A percentile compares a stretch with the other conserved stretches of the same genome.
phyloP scores from a whole-genome alignment of 2,797 vertebrate genomes.

The Cephalopachus bancanus region DNA sequence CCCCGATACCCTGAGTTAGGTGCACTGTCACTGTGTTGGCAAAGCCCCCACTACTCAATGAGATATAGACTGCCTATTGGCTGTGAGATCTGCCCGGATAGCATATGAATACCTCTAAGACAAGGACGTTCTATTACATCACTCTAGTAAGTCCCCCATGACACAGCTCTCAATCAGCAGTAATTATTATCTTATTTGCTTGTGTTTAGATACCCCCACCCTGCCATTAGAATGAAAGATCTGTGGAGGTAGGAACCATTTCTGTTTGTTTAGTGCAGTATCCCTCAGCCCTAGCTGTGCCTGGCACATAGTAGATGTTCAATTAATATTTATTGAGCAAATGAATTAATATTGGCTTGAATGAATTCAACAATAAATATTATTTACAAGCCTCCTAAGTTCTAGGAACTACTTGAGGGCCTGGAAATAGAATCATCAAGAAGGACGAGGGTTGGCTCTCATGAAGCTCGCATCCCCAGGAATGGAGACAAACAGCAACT shows the following conservation, averaged over 20 bases:
- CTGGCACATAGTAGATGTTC: neutral
- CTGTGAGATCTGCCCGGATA: neutral
- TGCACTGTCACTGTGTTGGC: neutral
- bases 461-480: neutral
- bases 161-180: neutral
- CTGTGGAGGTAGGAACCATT: neutral
- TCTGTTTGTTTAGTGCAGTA: neutral
- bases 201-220: neutral
- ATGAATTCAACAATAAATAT: constrained; percentile 37
- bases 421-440: neutral
- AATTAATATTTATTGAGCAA: neutral
- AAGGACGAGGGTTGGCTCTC: neutral
- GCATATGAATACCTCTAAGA: neutral
- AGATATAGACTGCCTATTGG: neutral
- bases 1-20: neutral
- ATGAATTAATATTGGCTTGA: constrained; percentile 27
- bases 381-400: neutral
- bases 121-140: neutral
- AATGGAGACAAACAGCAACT: neutral
- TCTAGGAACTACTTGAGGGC: neutral
- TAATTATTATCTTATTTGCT: neutral
- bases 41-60: neutral
- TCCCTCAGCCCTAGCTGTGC: neutral
- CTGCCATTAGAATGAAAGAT: neutral
- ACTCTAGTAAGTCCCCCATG: neutral